Percentiles rank a stretch among this genome's conserved stretches.
These are phyloP conservation scores for Drosophila arizonae DNA, from an alignment of 1,140 invertebrate genomes.

Conservation along the genomic window DNA sequence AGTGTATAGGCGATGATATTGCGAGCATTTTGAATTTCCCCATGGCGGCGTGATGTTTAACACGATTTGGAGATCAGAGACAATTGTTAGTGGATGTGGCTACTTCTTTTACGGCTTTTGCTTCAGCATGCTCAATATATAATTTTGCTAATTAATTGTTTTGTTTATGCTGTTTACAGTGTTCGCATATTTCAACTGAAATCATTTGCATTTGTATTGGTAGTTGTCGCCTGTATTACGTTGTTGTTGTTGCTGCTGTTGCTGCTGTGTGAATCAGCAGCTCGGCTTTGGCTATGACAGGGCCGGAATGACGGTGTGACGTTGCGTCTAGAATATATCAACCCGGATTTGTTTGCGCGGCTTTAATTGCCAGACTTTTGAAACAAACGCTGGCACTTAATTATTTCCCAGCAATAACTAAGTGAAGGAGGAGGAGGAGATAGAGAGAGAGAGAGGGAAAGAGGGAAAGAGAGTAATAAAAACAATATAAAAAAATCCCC, in stretches of 20 bases:
- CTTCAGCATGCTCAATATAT: conserved; percentile 40
- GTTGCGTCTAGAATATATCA: conserved; percentile 39
- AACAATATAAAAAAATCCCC: conserved; percentile 11
- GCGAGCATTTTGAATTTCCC: conserved; percentile 34
- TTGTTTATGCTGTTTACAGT: conserved; percentile 24
- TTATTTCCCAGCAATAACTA: conserved; percentile 42
- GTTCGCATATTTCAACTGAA: conserved; percentile 20
- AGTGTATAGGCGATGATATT: conserved; percentile 1
- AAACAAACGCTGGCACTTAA: conserved; percentile 35
- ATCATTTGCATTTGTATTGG: neutral
- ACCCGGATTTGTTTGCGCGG: conserved; percentile 52
- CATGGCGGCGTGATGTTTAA: conserved; percentile 20
- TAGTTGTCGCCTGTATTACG: conserved; percentile 3
- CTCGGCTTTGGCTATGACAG: conserved; percentile 35
- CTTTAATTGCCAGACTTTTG: conserved; percentile 45
- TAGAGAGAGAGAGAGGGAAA: too few species aligned
- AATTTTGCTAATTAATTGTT: conserved; percentile 49
- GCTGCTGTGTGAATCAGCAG: conserved; percentile 20
- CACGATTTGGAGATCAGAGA: conserved; percentile 9
- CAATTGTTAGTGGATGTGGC: neutral
- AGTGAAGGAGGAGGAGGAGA: neutral
- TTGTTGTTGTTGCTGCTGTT: neutral
- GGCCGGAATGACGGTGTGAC: conserved; percentile 32
- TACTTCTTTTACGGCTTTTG: conserved; percentile 11
- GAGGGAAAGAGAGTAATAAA: too few species aligned